A percentile compares a stretch with the other conserved stretches of the same genome.
These are phyloP conservation scores for Magallana angulata DNA, from an alignment of 1,140 invertebrate species.

Conservation along the genomic window DNA sequence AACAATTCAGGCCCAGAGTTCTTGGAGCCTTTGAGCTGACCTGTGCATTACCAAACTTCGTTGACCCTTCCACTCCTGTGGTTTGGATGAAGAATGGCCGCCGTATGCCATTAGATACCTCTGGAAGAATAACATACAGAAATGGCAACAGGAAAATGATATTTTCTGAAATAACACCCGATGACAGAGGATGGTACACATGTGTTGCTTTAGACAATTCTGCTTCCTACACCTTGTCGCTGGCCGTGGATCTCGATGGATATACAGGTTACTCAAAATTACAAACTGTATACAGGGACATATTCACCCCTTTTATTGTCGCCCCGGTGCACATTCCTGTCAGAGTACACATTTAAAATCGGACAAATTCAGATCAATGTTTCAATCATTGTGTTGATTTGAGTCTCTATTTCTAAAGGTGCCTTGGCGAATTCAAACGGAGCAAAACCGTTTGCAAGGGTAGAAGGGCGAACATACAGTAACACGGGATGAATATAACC, in stretches of 20 bases:
- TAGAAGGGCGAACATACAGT: too few relatives aligned
- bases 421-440: too few relatives aligned
- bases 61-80: not conserved
- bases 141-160: not conserved
- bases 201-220: constrained; percentile 7
- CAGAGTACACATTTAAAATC: too few relatives aligned
- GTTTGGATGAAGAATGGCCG: constrained; percentile 8
- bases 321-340: too few relatives aligned
- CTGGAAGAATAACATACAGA: not conserved
- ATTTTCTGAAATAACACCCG: not conserved
- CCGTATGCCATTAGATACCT: not conserved
- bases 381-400: too few relatives aligned
- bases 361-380: too few relatives aligned
- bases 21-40: not conserved
- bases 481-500: too few relatives aligned
- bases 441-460: too few relatives aligned
- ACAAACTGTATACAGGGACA: too few relatives aligned
- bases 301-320: too few relatives aligned
- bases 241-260: not conserved
- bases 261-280: not conserved
- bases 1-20: not conserved
- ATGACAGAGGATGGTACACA: constrained; percentile 6
- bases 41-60: not conserved
- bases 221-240: not conserved
- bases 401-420: too few relatives aligned